These are phyloP conservation scores for Panzeria rudis DNA, from an alignment of 2,888 invertebrate genomes.

Conservation along the genomic window DNA sequence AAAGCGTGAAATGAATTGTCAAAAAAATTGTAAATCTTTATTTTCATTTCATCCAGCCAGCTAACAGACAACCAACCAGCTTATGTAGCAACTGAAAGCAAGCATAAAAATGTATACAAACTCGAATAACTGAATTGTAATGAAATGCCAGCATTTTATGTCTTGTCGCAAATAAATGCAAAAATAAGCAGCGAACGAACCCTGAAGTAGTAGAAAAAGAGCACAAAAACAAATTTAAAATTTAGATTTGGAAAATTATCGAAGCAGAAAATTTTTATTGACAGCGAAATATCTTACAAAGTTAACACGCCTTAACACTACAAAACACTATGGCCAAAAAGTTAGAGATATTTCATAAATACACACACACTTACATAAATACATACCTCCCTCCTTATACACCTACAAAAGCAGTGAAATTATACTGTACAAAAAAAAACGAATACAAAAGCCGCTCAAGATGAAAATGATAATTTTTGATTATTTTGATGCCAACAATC, in stretches of 20 bases:
- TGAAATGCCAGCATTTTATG: slow-evolving; percentile 43
- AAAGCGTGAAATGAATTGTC: slow-evolving; percentile 72
- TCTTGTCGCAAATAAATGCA: slow-evolving; percentile 25
- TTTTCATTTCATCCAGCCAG: slow-evolving; percentile 20
- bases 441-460: slow-evolving; percentile 1
- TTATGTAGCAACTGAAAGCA: neutral
- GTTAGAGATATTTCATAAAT: slow-evolving; percentile 16
- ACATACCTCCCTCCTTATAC: neutral
- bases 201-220: neutral
- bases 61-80: neutral
- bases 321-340: slow-evolving; percentile 62
- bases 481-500: slow-evolving; percentile 46
- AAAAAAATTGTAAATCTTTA: slow-evolving; percentile 51
- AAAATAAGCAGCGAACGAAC: neutral
- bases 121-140: slow-evolving; percentile 32
- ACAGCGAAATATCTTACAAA: slow-evolving; percentile 69
- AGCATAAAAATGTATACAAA: neutral
- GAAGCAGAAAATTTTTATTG: slow-evolving; percentile 72
- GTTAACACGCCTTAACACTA: slow-evolving; percentile 72
- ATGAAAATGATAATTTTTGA: slow-evolving; percentile 59
- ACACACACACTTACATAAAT: neutral
- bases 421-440: neutral
- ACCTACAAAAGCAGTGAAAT: neutral
- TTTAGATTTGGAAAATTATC: slow-evolving; percentile 72
- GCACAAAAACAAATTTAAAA: slow-evolving; percentile 61